Conservation (phyloP, 92 coral and sea anemone genomes). For the Palythoa grandiflora region DNA sequence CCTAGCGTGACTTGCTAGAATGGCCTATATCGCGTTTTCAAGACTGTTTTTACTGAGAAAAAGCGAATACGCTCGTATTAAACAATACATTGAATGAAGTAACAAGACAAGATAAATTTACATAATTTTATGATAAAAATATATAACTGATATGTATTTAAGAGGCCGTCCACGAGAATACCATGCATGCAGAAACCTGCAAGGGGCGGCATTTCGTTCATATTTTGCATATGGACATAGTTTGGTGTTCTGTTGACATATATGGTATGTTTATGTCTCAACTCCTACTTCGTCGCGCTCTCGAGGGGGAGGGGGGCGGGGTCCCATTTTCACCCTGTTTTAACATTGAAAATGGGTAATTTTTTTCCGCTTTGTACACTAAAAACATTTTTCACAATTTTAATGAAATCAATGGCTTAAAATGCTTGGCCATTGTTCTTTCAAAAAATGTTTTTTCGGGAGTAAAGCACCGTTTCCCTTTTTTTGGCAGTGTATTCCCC, state of each 20-base stretch:
- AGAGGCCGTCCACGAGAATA: too few species aligned
- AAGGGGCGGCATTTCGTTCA: conserved; percentile 26
- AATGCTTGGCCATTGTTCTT: conserved; percentile 3
- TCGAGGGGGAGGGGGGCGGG: conserved; percentile 2
- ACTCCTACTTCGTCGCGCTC: neutral
- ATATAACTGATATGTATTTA: too few species aligned
- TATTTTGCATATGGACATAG: conserved; percentile 29
- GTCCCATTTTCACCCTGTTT: conserved; percentile 15
- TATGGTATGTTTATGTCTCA: conserved; percentile 14
- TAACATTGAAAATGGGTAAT: neutral
- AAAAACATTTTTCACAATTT: neutral
- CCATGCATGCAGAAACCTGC: neutral
- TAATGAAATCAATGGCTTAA: conserved; percentile 13
- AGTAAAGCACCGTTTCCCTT: too few species aligned
- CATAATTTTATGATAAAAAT: too few species aligned
- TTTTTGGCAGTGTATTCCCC: too few species aligned
- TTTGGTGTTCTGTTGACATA: conserved; percentile 21
- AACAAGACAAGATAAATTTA: too few species aligned
- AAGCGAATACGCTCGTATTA: too few species aligned
- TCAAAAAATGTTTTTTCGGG: too few species aligned
- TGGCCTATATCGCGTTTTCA: too few species aligned
- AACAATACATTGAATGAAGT: too few species aligned
- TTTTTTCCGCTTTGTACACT: neutral
- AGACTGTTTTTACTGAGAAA: too few species aligned
- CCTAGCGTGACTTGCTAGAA: too few species aligned